Evolutionary conservation across 2,797 vertebrate genomes (phyloP).

Genomic region (Schizopygopsis malacanthus): DNA sequence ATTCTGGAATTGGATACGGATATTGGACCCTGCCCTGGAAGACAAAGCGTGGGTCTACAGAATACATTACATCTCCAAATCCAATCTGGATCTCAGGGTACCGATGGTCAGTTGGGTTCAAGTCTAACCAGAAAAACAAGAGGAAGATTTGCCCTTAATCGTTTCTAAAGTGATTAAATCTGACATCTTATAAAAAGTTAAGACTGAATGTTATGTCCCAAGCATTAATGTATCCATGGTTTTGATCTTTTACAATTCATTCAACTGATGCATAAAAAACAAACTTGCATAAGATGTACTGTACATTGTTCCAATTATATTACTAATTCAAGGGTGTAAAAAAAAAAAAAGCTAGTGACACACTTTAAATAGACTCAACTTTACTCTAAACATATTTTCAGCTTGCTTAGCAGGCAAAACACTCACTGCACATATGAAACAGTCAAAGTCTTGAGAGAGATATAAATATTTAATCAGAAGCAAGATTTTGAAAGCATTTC

Average conservation of each 20-base stretch:
- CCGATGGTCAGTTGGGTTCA: neutral
- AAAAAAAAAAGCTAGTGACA: constrained; percentile 34
- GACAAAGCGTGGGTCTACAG: neutral
- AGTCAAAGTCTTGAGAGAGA: constrained; percentile 14
- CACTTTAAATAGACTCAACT: constrained; percentile 44
- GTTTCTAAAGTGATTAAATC: constrained; percentile 10
- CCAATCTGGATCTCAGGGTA: constrained; percentile 28
- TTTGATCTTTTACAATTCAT: neutral
- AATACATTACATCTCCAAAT: constrained; percentile 27
- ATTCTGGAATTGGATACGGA: constrained; percentile 31
- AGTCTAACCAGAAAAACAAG: neutral
- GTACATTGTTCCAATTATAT: constrained; percentile 1
- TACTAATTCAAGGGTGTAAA: neutral
- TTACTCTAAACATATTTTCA: constrained; percentile 39
- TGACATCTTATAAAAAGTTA: neutral
- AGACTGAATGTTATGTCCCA: neutral
- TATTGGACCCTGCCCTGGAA: constrained; percentile 20
- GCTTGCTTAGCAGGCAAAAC: constrained; percentile 21
- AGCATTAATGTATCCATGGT: neutral
- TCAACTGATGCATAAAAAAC: neutral
- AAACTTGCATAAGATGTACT: neutral
- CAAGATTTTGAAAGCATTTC: constrained; percentile 45
- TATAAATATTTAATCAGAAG: constrained; percentile 56
- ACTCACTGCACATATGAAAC: constrained; percentile 38
- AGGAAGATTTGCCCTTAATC: neutral